phyloP scores from a whole-genome alignment of 2,888 invertebrate species.

The Empis livida region DNA sequence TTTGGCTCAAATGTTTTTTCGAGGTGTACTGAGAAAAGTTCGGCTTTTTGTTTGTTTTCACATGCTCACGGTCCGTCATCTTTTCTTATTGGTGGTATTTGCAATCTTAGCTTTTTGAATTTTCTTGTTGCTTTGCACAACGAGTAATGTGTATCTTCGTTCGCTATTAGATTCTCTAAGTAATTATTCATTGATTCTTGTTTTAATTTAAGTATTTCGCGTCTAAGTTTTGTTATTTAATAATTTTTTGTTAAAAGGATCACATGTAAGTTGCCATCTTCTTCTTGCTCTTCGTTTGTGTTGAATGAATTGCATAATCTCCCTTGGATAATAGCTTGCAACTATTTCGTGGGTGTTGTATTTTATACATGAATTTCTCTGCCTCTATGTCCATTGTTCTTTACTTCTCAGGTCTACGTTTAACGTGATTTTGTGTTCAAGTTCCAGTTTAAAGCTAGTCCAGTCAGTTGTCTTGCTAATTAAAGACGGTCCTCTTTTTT shows the following conservation, averaged over 20 bases:
- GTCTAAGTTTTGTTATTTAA: constrained; percentile 10
- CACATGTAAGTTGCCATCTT: constrained; percentile 11
- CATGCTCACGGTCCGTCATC: constrained; percentile 6
- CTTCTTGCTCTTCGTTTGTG: constrained; percentile 11
- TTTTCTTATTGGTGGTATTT: constrained; percentile 5
- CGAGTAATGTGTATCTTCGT: constrained; percentile 5
- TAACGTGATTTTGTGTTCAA: constrained; percentile 9
- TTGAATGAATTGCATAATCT: no score
- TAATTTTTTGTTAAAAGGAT: constrained; percentile 10
- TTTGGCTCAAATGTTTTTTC: constrained; percentile 2
- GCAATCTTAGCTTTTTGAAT: constrained; percentile 2
- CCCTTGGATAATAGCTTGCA: constrained; percentile 5
- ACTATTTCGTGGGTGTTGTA: constrained; percentile 12
- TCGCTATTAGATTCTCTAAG: constrained; percentile 5
- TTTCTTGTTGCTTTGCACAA: constrained; percentile 12
- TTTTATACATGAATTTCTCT: constrained; percentile 8
- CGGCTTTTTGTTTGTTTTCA: constrained; percentile 1
- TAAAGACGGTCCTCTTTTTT: constrained; percentile 9
- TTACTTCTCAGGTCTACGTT: constrained; percentile 10
- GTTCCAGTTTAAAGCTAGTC: constrained; percentile 3
- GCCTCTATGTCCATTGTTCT: constrained; percentile 12
- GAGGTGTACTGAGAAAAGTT: constrained; percentile 8
- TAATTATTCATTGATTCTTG: neutral
- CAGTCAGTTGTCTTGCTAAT: constrained; percentile 10
- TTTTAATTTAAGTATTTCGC: constrained; percentile 8